Evolutionary conservation across 2,888 invertebrate species (phyloP), one percentile per base, ranked within the genome.

Genomic region (Drosophila merina): DNA sequence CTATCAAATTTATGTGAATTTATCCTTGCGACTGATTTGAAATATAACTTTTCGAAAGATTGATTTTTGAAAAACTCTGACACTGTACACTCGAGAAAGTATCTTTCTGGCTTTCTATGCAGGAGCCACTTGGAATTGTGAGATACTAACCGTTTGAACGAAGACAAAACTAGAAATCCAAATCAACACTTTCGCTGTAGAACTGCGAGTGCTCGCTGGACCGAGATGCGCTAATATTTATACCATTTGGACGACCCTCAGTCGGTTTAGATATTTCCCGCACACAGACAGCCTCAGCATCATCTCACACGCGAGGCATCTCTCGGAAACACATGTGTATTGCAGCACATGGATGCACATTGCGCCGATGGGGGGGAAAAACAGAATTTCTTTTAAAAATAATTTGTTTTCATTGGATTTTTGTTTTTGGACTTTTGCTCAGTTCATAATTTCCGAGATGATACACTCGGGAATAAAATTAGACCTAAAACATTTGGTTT

Each of bases 181-280:
- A 91, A 89, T 90, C 91, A 91, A 91, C 91, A 92, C 91, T 92
- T 91, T 91, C 91, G 91, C 91, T 91, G 88, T 90, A 90, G 91
- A 92, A 91, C 91, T 92, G 91, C 92, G 91, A 92, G 92, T 92
- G 91, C 72, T 85, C 89, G 86, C 92, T 91, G 91, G 91, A 92
- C 80, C 85, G 84, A 72, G 77, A 88, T 69, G 89, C 84, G 89
- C 91, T 90, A 91, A 90, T 92, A 92, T 92, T 92, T 92, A 92
- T 92, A 92, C 90, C 89, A 89, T 88, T 68, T 68, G 76, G 64
- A 66, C 80, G 84, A 88, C 80, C 82, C 85, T 80, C 79, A 82
- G 74, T 79, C 69, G 76, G 75, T 73, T 62, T 62, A 74, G 74
- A 84, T 81, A 77, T 79, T 88, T 66, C 76, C 76, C 78, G 75